A percentile compares a stretch with the other conserved stretches of the same genome.
phyloP scores from a whole-genome alignment of 2,113 vertebrate genomes.

The Elgaria multicarinata region DNA sequence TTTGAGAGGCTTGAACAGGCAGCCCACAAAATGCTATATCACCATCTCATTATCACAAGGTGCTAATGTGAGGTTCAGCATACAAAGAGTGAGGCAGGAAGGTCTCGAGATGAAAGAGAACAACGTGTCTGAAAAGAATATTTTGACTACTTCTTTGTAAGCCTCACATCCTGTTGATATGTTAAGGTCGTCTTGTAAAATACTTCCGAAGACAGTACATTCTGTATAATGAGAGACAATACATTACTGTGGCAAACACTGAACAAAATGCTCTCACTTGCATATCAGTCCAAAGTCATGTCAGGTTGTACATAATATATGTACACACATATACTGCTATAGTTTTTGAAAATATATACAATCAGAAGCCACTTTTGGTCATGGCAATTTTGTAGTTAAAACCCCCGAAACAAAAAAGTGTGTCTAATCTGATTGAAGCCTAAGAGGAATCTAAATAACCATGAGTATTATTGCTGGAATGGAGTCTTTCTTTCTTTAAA shows the following conservation, averaged over 20 bases:
- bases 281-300: not conserved
- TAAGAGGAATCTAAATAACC: not conserved
- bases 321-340: fast-evolving
- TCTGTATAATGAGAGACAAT: not conserved
- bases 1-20: not conserved
- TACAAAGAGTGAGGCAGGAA: not conserved
- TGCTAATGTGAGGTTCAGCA: not conserved
- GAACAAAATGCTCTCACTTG: not conserved
- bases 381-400: not conserved
- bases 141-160: not conserved
- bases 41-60: not conserved
- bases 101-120: not conserved
- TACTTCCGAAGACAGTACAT: not conserved
- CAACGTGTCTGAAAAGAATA: not conserved
- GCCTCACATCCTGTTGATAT: not conserved
- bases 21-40: not conserved
- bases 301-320: not conserved
- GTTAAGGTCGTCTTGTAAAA: not conserved
- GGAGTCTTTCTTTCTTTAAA: not conserved
- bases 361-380: not conserved
- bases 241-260: not conserved
- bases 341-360: not conserved
- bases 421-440: not conserved
- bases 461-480: not conserved
- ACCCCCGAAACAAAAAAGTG: not conserved